phyloP scores from a whole-genome alignment of 1,140 invertebrate genomes.

The Drosophila carrolli region DNA sequence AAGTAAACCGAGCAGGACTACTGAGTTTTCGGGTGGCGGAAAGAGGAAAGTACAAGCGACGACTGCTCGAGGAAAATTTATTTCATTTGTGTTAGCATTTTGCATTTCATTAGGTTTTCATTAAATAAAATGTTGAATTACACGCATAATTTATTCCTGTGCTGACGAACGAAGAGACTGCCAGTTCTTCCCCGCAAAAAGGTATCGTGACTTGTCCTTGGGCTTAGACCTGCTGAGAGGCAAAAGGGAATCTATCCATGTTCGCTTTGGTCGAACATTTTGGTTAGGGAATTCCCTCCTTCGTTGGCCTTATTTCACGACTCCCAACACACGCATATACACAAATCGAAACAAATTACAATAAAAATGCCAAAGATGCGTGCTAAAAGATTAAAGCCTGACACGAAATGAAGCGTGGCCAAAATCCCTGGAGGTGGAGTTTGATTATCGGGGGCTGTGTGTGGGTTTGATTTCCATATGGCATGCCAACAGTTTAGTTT shows the following conservation, averaged over 20 bases:
- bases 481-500: constrained; percentile 41
- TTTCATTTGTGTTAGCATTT: constrained; percentile 84
- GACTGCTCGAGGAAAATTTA: constrained; percentile 72
- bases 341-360: constrained; percentile 81
- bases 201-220: constrained; percentile 36
- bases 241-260: not conserved
- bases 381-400: constrained; percentile 81
- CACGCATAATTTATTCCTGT: constrained; percentile 82
- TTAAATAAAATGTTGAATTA: constrained; percentile 84
- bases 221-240: constrained; percentile 3
- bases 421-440: constrained; percentile 4
- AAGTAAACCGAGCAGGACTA: constrained; percentile 18
- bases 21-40: constrained; percentile 6
- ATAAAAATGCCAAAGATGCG: constrained; percentile 82
- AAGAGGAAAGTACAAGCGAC: constrained; percentile 40
- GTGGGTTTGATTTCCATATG: constrained; percentile 66
- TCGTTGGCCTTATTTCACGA: constrained; percentile 3
- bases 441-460: constrained; percentile 13
- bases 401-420: constrained; percentile 75
- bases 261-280: not conserved
- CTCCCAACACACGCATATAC: constrained; percentile 37
- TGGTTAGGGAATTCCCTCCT: constrained; percentile 22
- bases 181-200: constrained; percentile 1
- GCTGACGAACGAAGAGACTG: constrained; percentile 41
- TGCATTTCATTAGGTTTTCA: constrained; percentile 84